phyloP scores from a whole-genome alignment of 2,113 vertebrate species.

The Patagioenas fasciata region DNA sequence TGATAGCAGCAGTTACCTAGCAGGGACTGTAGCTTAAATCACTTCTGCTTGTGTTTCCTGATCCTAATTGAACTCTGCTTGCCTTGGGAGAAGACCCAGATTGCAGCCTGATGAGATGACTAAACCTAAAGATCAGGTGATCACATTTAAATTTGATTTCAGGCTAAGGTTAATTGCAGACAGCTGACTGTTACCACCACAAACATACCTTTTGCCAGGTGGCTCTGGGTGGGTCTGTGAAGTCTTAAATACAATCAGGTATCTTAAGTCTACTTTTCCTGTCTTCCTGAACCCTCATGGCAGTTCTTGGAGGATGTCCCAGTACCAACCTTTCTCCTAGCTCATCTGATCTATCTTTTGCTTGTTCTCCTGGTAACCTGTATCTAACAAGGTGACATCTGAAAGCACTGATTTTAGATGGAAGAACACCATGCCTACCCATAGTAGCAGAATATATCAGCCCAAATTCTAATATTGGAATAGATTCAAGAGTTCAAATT shows the following conservation, averaged over 20 bases:
- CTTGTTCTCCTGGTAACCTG: not conserved
- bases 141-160: not conserved
- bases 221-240: not conserved
- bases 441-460: not conserved
- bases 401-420: not conserved
- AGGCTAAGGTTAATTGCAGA: not conserved
- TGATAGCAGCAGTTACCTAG: not conserved
- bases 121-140: not conserved
- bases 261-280: not conserved
- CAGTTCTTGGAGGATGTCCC: not conserved
- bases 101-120: not conserved
- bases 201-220: not conserved
- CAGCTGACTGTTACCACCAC: not conserved
- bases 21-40: not conserved
- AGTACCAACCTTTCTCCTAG: not conserved
- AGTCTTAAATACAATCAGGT: not conserved
- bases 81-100: not conserved
- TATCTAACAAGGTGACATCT: not conserved
- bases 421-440: not conserved
- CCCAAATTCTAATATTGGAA: not conserved
- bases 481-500: not conserved
- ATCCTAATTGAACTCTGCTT: not conserved
- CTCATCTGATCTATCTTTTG: rapidly evolving
- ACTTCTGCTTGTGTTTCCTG: not conserved
- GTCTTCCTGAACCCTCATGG: not conserved